Evolutionary conservation across 2,888 invertebrate genomes (phyloP).

Genomic region (Dryobota labecula): DNA sequence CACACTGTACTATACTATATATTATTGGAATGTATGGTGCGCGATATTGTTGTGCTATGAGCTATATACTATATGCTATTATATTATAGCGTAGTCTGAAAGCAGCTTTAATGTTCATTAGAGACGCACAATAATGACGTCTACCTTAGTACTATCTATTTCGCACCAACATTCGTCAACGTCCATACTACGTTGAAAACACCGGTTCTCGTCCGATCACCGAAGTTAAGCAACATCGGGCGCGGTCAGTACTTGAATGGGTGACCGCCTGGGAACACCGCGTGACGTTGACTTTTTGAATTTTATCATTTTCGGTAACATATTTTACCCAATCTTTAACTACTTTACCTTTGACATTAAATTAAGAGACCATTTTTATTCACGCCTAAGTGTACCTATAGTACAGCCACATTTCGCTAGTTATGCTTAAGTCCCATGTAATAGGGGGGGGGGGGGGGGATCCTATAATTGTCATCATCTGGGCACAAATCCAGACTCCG

Average conservation of each 20-base stretch:
- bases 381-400: too few species aligned
- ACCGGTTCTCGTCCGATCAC: slow-evolving; percentile 55
- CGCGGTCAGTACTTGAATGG: slow-evolving; percentile 80
- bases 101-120: too few species aligned
- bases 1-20: too few species aligned
- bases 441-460: too few species aligned
- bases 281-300: slow-evolving; percentile 70
- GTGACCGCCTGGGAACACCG: slow-evolving; percentile 82
- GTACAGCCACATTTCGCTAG: too few species aligned
- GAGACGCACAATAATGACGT: neutral
- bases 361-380: neutral
- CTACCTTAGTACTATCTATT: neutral
- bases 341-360: neutral
- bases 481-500: too few species aligned
- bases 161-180: neutral
- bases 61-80: too few species aligned
- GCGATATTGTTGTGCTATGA: too few species aligned
- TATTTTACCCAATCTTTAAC: neutral
- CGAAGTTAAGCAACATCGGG: slow-evolving; percentile 78
- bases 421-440: too few species aligned
- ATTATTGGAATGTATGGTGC: too few species aligned
- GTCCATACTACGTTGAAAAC: slow-evolving; percentile 36
- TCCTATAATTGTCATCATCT: too few species aligned
- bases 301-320: neutral
- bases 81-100: too few species aligned